These are phyloP conservation scores for Bufotes viridis DNA, from an alignment of 2,797 vertebrate species.

Conservation along the genomic window DNA sequence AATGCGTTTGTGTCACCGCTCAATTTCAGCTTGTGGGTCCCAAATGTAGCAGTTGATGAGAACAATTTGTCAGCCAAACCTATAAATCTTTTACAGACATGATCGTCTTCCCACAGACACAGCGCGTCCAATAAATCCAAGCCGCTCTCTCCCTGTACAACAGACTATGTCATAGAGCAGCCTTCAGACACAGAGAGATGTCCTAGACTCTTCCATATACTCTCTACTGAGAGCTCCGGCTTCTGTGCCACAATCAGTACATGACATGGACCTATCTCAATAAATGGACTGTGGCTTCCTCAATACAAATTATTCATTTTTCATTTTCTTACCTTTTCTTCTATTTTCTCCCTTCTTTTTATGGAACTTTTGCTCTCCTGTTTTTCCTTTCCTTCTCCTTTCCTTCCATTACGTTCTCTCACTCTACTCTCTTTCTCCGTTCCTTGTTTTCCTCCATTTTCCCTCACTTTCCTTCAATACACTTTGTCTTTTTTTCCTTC, in stretches of 20 bases:
- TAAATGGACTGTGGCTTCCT: too few relatives aligned
- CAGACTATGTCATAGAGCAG: not conserved
- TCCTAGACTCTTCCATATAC: not conserved
- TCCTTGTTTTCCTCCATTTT: too few relatives aligned
- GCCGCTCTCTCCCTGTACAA: slow-evolving; percentile 12
- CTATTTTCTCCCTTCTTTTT: too few relatives aligned
- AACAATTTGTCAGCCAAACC: slow-evolving; percentile 37
- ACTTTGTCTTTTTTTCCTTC: too few relatives aligned
- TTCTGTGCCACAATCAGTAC: not conserved
- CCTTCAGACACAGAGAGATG: not conserved
- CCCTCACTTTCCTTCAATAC: too few relatives aligned
- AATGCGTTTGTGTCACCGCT: slow-evolving; percentile 12
- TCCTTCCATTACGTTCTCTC: too few relatives aligned
- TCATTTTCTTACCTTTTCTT: too few relatives aligned
- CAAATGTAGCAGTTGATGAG: slow-evolving; percentile 27
- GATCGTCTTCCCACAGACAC: slow-evolving; percentile 32
- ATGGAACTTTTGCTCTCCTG: too few relatives aligned
- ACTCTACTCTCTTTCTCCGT: too few relatives aligned
- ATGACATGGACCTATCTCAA: not conserved
- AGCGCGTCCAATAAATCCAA: not conserved
- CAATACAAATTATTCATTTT: too few relatives aligned
- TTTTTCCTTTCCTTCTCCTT: too few relatives aligned
- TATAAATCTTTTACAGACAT: slow-evolving; percentile 47
- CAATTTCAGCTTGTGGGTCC: slow-evolving; percentile 16
- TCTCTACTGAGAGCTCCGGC: not conserved